Conservation (phyloP, 2,888 invertebrate genomes). For the Sphinx pinastri region DNA sequence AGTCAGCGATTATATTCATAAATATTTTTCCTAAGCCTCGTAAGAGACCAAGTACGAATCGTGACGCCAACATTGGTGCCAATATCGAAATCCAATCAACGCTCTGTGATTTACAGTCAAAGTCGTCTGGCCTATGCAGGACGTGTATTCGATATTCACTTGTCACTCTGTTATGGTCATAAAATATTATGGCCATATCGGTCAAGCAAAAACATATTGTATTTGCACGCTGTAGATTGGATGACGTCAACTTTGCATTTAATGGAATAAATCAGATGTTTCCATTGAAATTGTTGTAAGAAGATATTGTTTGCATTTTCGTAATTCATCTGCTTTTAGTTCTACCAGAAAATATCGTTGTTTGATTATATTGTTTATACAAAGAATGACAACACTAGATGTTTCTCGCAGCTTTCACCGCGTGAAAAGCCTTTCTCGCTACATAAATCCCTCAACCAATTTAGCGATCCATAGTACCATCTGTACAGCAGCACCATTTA, state of each 20-base stretch:
- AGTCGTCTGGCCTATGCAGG: constrained; percentile 44
- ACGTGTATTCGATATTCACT: constrained; percentile 50
- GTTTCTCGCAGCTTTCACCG: too few relatives aligned
- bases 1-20: not conserved
- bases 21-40: constrained; percentile 32
- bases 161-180: constrained; percentile 31
- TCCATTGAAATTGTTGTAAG: not conserved
- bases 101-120: constrained; percentile 70
- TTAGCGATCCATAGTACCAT: too few relatives aligned
- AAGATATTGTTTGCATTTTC: not conserved
- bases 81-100: constrained; percentile 76
- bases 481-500: too few relatives aligned
- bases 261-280: not conserved
- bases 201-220: constrained; percentile 9
- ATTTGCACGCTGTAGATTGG: not conserved
- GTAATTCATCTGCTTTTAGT: not conserved
- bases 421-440: too few relatives aligned
- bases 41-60: constrained; percentile 41
- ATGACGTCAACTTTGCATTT: not conserved
- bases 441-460: too few relatives aligned
- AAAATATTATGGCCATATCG: constrained; percentile 15
- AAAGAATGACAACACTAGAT: too few relatives aligned
- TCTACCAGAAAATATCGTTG: too few relatives aligned
- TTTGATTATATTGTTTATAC: too few relatives aligned
- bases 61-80: constrained; percentile 55